Conservation (phyloP, 2,797 vertebrate genomes). For the Rhynchotus rufescens region DNA sequence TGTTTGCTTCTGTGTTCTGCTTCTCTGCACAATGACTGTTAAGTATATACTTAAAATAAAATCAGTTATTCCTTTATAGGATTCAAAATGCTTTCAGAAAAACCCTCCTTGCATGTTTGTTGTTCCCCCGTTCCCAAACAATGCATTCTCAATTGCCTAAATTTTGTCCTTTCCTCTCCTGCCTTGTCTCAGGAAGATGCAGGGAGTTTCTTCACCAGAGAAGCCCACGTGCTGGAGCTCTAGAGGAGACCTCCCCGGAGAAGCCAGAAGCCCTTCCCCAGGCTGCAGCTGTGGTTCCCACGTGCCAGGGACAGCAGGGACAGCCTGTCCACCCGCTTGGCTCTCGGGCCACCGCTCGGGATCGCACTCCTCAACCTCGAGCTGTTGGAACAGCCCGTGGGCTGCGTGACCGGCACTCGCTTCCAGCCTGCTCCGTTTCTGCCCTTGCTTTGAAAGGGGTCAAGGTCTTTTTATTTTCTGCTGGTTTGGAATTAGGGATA, state of each 20-base stretch:
- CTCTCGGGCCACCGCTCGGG: neutral
- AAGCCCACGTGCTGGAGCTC: neutral
- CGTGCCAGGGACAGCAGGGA: neutral
- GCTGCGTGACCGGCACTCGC: neutral
- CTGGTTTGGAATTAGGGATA: neutral
- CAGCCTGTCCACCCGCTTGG: neutral
- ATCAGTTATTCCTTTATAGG: neutral
- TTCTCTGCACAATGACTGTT: neutral
- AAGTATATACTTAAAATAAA: neutral
- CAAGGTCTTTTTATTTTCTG: neutral
- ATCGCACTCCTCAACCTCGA: neutral
- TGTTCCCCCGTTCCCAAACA: neutral
- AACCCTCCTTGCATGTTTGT: neutral
- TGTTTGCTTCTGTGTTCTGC: neutral
- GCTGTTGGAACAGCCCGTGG: neutral
- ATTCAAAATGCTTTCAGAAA: neutral
- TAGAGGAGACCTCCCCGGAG: neutral
- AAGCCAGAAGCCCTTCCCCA: neutral
- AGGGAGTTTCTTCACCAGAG: neutral
- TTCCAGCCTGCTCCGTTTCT: neutral
- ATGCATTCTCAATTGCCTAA: neutral
- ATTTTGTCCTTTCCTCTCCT: slow-evolving; percentile 1
- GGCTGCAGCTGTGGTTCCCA: neutral
- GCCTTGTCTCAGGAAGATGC: slow-evolving; percentile 24
- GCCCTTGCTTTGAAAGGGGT: slow-evolving; percentile 30